Evolutionary conservation across 2,113 vertebrate genomes (phyloP), one percentile per base, ranked within the genome.

Genomic region (Pristiophorus japonicus): DNA sequence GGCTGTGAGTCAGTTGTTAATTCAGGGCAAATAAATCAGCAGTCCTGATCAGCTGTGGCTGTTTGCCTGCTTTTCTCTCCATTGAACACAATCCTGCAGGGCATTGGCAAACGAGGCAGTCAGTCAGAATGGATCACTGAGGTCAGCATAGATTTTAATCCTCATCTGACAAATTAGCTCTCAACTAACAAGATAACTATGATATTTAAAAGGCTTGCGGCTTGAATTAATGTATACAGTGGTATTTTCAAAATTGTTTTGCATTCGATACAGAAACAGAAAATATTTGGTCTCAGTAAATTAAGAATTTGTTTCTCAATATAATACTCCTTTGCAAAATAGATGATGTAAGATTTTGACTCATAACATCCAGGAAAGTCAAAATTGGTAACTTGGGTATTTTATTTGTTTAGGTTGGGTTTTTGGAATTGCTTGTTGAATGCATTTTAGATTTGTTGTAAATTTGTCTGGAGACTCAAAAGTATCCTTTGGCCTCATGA

Each of bases 1-100:
- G 91, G 91, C 91, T 94, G 91, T 10, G 62, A 94, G 18, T 94
- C 63, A 94, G 91, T 94, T 66, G 91, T 94, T 94, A 94, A 94
- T 94, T 65, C 91, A 94, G 91, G 24, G 91, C 91, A 94, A 65
- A 94, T 94, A 94, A 24, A 94, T 65, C 91, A 94, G 63, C 63
- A 4, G 22, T 94, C 63, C 62, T 67, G 91, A 94, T 94, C 91
- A 94, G 91, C 91, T 94, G 91, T 94, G 63, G 62, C 38, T 94
- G 91, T 94, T 94, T 94, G 91, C 91, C 63, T 94, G 45, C 63
- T 66, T 66, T 45, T 66, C 62, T 94, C 91, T 94, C 91, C 42
- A 45, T 94, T 94, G 38, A 65, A 94, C 59, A 66, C 91, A 65
- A 42, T 94, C 63, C 91, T 66, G 91, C 63, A 67, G 91, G 91